Conservation (phyloP, 2,797 vertebrate species). For the Myotis daubentonii region DNA sequence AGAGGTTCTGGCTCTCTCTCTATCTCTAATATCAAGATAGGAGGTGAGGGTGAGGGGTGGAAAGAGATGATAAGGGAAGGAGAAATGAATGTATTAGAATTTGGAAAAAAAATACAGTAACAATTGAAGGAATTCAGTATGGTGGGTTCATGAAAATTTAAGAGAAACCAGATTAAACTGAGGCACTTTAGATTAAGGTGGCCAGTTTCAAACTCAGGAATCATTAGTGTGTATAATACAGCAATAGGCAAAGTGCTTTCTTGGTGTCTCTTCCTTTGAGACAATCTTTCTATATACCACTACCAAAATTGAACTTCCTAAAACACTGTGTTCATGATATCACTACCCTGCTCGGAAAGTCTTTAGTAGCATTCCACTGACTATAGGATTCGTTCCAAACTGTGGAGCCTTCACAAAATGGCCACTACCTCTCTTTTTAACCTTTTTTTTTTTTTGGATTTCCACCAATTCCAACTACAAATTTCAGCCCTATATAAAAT, state of each 20-base stretch:
- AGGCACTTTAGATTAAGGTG: background rate
- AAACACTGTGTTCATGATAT: background rate
- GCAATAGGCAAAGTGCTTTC: background rate
- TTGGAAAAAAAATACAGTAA: background rate
- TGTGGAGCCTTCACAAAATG: background rate
- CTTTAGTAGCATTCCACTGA: background rate
- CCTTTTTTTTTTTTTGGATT: background rate
- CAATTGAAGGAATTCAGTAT: background rate
- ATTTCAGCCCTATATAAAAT: background rate
- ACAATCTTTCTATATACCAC: conserved; percentile 1
- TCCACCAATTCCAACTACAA: background rate
- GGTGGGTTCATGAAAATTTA: background rate
- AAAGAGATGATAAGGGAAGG: background rate
- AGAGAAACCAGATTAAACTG: conserved; percentile 5
- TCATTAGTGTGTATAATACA: background rate
- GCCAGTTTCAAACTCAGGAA: background rate
- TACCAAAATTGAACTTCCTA: conserved; percentile 2
- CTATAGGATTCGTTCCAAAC: background rate
- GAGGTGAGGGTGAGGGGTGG: background rate
- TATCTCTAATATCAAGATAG: background rate
- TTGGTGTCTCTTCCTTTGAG: background rate
- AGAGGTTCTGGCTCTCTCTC: background rate
- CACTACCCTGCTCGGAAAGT: background rate
- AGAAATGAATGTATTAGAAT: background rate
- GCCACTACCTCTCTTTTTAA: background rate